These are phyloP conservation scores for Chaetoderma sp. DNA, from an alignment of 2,888 invertebrate species.

Conservation along the genomic window DNA sequence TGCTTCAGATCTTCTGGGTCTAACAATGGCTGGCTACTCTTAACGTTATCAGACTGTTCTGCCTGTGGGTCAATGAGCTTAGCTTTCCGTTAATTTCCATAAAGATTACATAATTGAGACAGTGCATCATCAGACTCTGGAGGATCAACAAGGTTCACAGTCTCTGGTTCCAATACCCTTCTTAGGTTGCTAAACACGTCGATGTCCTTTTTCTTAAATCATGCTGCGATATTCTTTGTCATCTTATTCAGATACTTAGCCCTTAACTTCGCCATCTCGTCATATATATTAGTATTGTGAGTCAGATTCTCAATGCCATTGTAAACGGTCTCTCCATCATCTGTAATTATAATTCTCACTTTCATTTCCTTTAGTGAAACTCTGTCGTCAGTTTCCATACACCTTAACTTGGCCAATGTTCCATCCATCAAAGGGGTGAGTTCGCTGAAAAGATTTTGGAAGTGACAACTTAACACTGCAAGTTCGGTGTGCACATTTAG, in stretches of 20 bases:
- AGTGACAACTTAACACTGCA: neutral
- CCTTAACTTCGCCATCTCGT: constrained; percentile 13
- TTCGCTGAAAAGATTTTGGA: constrained; percentile 25
- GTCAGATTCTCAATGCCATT: constrained; percentile 13
- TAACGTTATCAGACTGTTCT: too few species aligned
- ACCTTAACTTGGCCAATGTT: constrained; percentile 9
- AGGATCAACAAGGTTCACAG: too few species aligned
- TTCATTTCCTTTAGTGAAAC: too few species aligned
- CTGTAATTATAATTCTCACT: too few species aligned
- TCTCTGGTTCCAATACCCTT: too few species aligned
- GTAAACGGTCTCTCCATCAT: neutral
- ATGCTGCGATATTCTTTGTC: constrained; percentile 21
- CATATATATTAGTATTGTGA: constrained; percentile 11
- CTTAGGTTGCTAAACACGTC: too few species aligned
- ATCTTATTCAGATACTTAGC: constrained; percentile 6
- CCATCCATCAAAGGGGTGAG: constrained; percentile 24
- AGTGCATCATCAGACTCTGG: too few species aligned
- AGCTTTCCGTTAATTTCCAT: too few species aligned
- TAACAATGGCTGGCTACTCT: too few species aligned
- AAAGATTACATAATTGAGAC: too few species aligned
- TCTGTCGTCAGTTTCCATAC: constrained; percentile 13
- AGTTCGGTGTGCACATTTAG: neutral
- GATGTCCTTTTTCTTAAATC: constrained; percentile 23
- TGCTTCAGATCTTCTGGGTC: too few species aligned
- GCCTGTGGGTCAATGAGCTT: too few species aligned